Evolutionary conservation across 2,113 vertebrate species (phyloP), one percentile per base, ranked within the genome.

Genomic region (Mormyrus lacerda): DNA sequence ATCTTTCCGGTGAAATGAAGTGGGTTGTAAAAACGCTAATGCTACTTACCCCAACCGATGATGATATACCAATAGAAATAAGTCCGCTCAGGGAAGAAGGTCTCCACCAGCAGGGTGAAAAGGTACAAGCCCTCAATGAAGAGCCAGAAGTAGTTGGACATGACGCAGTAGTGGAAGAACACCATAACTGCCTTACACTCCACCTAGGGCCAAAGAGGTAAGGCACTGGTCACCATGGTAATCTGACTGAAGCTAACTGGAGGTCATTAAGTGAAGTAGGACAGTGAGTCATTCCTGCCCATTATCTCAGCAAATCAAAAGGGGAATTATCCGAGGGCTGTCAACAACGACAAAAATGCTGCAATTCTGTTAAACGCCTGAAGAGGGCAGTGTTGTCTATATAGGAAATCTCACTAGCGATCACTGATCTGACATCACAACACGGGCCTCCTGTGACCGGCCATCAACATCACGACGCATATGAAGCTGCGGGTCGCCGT

Each of bases 91-190:
- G 98, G 98, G 88, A 99, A 99, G 94, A 99, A 99, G 11, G 98
- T 99, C 91, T 99, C 98, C 89, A 99, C 98, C 92, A 99, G 85
- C 91, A 99, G 93, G 0, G 98, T 99, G 94, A 99, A 99, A 90
- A 99, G 98, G 93, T 99, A 99, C 82, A 99, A 92, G 4, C 98
- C 98, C 89, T 99, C 98, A 1, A 99, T 99, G 94, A 99, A 99
- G 55, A 99, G 97, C 98, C 98, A 99, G 95, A 99, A 99, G 93
- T 99, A 99, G 95, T 99, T 99, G 94, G 98, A 99, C 97, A 99
- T 98, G 45, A 99, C 98, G 0, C 98, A 99, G 95, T 99, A 99
- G 93, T 99, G 98, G 91, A 99, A 99, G 95, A 99, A 99, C 88
- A 99, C 97, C 98, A 99, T 98, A 88, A 99, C 96, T 0, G 98